Conservation (phyloP, 2,113 vertebrate genomes). For the Lagopus leucura region DNA sequence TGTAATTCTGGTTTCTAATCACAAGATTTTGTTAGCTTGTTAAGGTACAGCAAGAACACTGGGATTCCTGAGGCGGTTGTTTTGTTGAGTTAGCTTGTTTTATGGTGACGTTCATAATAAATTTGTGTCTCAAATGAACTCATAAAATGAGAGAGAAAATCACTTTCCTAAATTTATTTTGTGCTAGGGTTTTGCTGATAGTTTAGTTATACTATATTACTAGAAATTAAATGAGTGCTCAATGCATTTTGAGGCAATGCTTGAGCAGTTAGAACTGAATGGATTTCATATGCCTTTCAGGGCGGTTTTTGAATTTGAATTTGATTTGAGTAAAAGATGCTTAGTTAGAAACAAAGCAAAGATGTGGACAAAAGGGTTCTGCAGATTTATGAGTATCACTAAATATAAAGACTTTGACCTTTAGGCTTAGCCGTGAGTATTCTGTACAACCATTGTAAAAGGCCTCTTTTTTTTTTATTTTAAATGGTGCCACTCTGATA, state of each 20-base stretch:
- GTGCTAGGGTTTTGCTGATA: neutral
- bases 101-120: constrained; percentile 24
- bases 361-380: neutral
- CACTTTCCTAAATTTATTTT: constrained; percentile 37
- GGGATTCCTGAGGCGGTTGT: neutral
- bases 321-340: neutral
- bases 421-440: neutral
- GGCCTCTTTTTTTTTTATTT: neutral
- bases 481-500: neutral
- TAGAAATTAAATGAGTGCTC: constrained; percentile 49
- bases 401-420: neutral
- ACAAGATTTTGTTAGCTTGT: constrained; percentile 8
- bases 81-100: constrained; percentile 5
- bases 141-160: constrained; percentile 5
- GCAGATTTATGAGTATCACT: neutral
- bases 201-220: constrained; percentile 7
- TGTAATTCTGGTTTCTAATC: neutral
- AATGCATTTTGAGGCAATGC: neutral
- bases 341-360: neutral
- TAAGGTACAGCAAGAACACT: neutral
- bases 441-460: neutral
- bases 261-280: neutral
- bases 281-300: neutral
- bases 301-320: neutral
- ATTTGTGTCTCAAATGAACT: constrained; percentile 38